Conservation (phyloP, 2,888 invertebrate species). For the Cephus sareptanus region DNA sequence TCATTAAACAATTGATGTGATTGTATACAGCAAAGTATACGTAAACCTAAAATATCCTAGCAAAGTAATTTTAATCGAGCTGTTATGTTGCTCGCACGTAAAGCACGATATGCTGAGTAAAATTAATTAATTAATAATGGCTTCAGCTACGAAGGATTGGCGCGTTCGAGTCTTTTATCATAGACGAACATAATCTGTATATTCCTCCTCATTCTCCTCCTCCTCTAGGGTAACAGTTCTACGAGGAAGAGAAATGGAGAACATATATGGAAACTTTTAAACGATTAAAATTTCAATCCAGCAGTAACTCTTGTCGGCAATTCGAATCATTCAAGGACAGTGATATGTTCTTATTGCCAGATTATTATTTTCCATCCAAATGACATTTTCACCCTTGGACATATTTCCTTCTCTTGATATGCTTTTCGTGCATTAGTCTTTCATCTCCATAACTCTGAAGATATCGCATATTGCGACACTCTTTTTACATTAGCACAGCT, state of each 20-base stretch:
- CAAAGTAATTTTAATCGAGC: neutral
- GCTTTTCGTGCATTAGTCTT: neutral
- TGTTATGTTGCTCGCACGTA: slow-evolving; percentile 40
- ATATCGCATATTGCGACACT: neutral
- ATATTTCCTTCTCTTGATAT: neutral
- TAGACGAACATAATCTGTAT: neutral
- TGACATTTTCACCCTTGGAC: neutral
- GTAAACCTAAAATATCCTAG: neutral
- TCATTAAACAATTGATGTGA: too few species aligned
- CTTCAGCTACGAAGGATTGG: neutral
- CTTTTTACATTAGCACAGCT: neutral
- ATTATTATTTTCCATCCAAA: neutral
- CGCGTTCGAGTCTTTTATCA: neutral
- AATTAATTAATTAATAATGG: slow-evolving; percentile 30
- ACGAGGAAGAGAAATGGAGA: neutral
- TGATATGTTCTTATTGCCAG: neutral
- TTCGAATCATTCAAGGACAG: neutral
- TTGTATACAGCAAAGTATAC: too few species aligned
- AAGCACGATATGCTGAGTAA: slow-evolving; percentile 53
- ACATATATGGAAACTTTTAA: neutral
- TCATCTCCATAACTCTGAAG: neutral
- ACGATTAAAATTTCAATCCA: neutral
- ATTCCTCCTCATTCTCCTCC: neutral
- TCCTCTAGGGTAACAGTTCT: neutral
- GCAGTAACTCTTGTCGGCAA: neutral